A percentile compares a stretch with the other conserved stretches of the same genome.
Conservation (phyloP, 1,140 invertebrate genomes). For the Globodera ellingtonae region DNA sequence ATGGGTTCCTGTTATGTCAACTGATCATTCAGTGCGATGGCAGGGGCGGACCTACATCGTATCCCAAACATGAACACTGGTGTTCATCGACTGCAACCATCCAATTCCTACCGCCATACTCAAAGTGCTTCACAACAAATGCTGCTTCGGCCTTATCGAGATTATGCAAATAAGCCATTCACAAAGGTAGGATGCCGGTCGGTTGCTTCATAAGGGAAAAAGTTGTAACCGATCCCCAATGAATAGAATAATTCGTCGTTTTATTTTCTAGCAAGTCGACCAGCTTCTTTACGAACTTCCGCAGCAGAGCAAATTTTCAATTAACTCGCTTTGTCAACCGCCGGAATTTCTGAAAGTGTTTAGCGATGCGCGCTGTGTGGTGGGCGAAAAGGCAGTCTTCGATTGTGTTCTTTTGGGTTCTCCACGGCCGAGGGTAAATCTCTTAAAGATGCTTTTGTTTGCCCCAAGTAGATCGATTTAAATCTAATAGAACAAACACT, state of each 20-base stretch:
- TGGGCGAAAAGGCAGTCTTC: conserved; percentile 60
- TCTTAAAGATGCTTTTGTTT: no score
- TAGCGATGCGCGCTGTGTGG: conserved; percentile 57
- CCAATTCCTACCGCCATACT: not conserved
- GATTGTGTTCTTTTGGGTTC: conserved; percentile 64
- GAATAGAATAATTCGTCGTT: not conserved
- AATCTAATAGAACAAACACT: no score
- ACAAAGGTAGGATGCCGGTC: conserved; percentile 1
- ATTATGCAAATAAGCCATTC: not conserved
- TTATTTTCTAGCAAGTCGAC: conserved; percentile 61
- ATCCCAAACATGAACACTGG: no score
- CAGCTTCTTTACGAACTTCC: conserved; percentile 64
- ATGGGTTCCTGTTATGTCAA: not conserved
- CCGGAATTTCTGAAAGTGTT: conserved; percentile 58
- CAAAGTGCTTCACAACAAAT: not conserved
- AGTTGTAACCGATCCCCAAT: no score
- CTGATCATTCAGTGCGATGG: no score
- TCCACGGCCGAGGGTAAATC: conserved; percentile 55
- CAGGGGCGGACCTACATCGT: no score
- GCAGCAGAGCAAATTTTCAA: conserved; percentile 61
- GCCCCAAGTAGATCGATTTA: no score
- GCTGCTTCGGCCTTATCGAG: not conserved
- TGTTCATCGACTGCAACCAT: not conserved
- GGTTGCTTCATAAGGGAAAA: no score
- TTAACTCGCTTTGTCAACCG: conserved; percentile 61